Evolutionary conservation across 2,888 invertebrate genomes (phyloP).

Genomic region (Patella ulyssiponensis): DNA sequence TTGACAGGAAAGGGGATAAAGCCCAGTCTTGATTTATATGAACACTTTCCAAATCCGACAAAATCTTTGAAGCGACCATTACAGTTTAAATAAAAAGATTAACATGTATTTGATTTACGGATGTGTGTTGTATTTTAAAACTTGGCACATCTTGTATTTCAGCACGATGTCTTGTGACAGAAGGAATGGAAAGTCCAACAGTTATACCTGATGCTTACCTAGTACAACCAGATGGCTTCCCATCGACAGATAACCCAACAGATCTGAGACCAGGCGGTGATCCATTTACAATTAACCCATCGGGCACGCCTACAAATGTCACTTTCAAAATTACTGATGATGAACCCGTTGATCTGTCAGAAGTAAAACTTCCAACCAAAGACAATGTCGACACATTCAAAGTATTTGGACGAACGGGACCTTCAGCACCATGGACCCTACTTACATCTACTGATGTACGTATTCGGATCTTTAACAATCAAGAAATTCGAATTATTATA

Average conservation of each 20-base stretch:
- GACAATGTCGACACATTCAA: not conserved
- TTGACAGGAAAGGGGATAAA: too few relatives aligned
- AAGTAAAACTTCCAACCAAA: not conserved
- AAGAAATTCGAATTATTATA: too few relatives aligned
- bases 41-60: too few relatives aligned
- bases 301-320: not conserved
- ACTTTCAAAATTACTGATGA: not conserved
- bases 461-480: too few relatives aligned
- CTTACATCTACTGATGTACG: too few relatives aligned
- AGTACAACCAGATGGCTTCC: not conserved
- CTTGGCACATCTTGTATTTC: not conserved
- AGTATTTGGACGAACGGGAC: too few relatives aligned
- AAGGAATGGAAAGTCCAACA: not conserved
- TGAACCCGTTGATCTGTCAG: not conserved
- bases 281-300: not conserved
- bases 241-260: not conserved
- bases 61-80: too few relatives aligned
- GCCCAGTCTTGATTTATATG: too few relatives aligned
- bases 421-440: too few relatives aligned
- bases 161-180: not conserved
- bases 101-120: too few relatives aligned
- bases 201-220: not conserved
- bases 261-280: not conserved
- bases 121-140: too few relatives aligned
- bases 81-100: not conserved